These are phyloP conservation scores for Dendrolimus kikuchii DNA, from an alignment of 1,140 invertebrate genomes.

Conservation along the genomic window DNA sequence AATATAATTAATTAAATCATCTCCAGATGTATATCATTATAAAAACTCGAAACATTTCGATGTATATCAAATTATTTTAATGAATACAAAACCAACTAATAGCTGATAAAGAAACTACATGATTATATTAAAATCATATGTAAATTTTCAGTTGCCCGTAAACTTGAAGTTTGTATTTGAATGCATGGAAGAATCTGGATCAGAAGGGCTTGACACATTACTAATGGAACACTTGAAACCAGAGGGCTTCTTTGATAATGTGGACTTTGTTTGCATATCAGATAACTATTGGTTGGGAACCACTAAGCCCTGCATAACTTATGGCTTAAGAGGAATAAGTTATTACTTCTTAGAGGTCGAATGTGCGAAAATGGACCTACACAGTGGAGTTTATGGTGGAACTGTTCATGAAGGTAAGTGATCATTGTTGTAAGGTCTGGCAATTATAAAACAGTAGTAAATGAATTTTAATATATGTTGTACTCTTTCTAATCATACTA, in stretches of 20 bases:
- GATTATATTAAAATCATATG: background rate
- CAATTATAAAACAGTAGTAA: background rate
- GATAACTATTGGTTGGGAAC: conserved; percentile 99
- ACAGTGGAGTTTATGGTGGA: conserved; percentile 96
- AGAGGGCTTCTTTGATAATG: conserved; percentile 83
- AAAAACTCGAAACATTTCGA: no score
- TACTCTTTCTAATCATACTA: no score
- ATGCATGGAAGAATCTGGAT: conserved; percentile 99
- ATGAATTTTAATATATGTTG: background rate
- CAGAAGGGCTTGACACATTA: conserved; percentile 93
- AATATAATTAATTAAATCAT: no score
- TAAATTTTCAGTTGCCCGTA: conserved; percentile 79
- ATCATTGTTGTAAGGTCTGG: background rate
- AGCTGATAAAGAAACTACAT: no score
- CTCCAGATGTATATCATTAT: no score
- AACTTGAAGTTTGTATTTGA: conserved; percentile 98
- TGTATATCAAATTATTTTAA: no score
- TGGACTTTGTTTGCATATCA: conserved; percentile 98
- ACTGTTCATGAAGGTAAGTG: conserved; percentile 79
- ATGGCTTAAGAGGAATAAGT: conserved; percentile 94
- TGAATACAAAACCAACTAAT: no score
- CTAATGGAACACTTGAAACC: conserved; percentile 74
- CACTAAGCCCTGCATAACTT: conserved; percentile 96
- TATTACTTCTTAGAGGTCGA: conserved; percentile 94
- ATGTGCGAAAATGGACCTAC: conserved; percentile 93